These are phyloP conservation scores for Tachysurus vachellii DNA, from an alignment of 2,113 vertebrate species.

Conservation along the genomic window DNA sequence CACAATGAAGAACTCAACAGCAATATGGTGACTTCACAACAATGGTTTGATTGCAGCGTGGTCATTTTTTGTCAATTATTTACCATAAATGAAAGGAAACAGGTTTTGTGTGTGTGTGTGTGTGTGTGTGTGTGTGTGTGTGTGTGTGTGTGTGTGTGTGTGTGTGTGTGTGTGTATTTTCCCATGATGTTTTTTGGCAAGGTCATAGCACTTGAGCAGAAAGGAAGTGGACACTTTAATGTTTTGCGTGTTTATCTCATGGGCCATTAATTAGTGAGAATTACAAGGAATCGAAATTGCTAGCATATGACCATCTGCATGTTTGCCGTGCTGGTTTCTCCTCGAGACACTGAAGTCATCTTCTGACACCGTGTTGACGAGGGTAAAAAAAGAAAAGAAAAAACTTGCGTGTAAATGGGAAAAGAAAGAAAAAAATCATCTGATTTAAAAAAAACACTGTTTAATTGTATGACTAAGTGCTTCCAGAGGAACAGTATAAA, in stretches of 20 bases:
- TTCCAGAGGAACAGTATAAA: constrained; percentile 37
- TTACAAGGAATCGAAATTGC: constrained; percentile 34
- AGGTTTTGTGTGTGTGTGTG: background rate
- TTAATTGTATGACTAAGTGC: constrained; percentile 31
- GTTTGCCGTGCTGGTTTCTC: background rate
- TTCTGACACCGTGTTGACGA: background rate
- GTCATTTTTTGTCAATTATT: background rate
- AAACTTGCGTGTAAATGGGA: too few relatives aligned
- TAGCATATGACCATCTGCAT: constrained; percentile 15
- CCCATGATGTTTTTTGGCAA: background rate
- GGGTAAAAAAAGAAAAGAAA: background rate
- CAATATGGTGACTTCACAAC: background rate
- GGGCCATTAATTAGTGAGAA: constrained; percentile 25
- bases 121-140: background rate
- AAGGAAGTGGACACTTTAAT: constrained; percentile 14
- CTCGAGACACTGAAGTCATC: constrained; percentile 28
- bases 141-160: background rate
- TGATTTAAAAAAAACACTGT: constrained; percentile 10
- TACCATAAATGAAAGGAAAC: background rate
- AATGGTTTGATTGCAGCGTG: background rate
- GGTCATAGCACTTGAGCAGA: background rate
- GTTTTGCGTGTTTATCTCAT: constrained; percentile 12
- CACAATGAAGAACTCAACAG: background rate
- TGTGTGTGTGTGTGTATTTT: background rate
- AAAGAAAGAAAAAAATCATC: background rate